phyloP scores from a whole-genome alignment of 1,140 invertebrate genomes.

The Eufriesea mexicana region DNA sequence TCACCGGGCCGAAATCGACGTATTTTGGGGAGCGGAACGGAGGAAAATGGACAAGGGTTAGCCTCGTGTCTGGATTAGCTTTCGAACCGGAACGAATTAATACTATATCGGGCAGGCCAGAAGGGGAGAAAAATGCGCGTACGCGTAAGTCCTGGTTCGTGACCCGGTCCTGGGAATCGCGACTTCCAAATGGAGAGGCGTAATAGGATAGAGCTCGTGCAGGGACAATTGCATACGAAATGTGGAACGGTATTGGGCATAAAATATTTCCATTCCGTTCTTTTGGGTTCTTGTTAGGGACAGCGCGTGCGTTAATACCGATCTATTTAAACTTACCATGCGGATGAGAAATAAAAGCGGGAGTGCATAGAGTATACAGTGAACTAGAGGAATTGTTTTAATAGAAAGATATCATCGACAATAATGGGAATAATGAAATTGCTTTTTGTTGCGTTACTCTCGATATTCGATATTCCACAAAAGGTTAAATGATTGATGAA shows the following conservation, averaged over 20 bases:
- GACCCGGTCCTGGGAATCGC: neutral
- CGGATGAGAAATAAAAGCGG: no score
- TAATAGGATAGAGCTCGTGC: neutral
- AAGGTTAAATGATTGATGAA: no score
- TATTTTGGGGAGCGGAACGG: constrained; percentile 58
- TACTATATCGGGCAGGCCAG: constrained; percentile 48
- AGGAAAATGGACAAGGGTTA: constrained; percentile 70
- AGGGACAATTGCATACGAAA: neutral
- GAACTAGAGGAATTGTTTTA: no score
- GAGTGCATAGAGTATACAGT: no score
- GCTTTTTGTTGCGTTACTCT: no score
- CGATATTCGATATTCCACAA: no score
- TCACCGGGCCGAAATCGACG: constrained; percentile 51
- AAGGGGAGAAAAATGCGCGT: neutral
- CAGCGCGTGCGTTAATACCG: no score
- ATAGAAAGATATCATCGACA: no score
- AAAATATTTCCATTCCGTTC: neutral
- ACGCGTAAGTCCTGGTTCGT: neutral
- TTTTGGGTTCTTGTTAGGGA: neutral
- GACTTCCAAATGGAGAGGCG: neutral
- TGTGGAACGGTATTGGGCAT: neutral
- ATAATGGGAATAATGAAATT: no score
- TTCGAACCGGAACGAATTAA: constrained; percentile 66
- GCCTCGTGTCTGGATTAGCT: constrained; percentile 66
- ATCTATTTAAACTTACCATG: no score